Evolutionary conservation across 2,113 vertebrate species (phyloP), one percentile per base, ranked within the genome.

Genomic region (Onychostoma macrolepis): DNA sequence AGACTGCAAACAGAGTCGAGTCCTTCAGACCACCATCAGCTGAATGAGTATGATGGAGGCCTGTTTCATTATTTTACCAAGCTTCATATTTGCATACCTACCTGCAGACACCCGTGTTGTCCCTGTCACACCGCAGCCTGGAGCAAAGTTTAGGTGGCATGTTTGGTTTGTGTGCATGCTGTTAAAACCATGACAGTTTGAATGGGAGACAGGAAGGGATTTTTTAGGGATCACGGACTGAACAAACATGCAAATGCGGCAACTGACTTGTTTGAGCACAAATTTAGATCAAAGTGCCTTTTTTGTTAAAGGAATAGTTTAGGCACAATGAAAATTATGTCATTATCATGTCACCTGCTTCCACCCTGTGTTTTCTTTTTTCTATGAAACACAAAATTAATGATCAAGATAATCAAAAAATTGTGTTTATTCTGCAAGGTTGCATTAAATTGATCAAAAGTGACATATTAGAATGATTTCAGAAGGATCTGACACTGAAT

Each of bases 11-110:
- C 36, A 82, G 58, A 8, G n/a, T 50, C 2, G 41, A 43, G 41
- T 71, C 80, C 80, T 82, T 72, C 3, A 76, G 71, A 43, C 4
- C 6, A 30, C 26, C 75, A 53, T 71, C 75, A 69, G 17, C 56
- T 53, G 36, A 71, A 19, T 36, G 50, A 74, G 79, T 48, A 30
- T 10, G 24, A 11, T 56, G 17, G 77, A 72, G 19, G 41, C 15
- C 24, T 30, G 28, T 53, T 86, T 30, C 9, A 69, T 65, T 53
- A 50, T 74, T 86, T 74, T 69, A 72, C 13, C 2, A 26, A 10
- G 24, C 76, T 30, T 86, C 0, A 11, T 24, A 43, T 86, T 86
- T 86, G 85, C 85, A 86, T 74, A 43, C 63, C 28, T 36, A 80
- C 63, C 45, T 67, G 45, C 77, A 28, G 7, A 58, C 15, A 1